These are phyloP conservation scores for Caerostris darwini DNA, from an alignment of 1,140 invertebrate species.

Conservation along the genomic window DNA sequence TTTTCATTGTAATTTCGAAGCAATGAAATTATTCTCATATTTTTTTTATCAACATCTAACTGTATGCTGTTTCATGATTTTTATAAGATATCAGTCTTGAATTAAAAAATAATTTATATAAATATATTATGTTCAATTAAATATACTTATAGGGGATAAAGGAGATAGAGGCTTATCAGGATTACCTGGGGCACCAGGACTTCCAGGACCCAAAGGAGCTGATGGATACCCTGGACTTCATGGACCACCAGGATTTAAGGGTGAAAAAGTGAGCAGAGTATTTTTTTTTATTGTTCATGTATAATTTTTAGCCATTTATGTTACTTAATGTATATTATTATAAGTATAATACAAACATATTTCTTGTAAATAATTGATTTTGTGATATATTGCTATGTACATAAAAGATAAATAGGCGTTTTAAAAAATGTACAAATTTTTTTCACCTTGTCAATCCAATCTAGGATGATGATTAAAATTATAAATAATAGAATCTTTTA, in stretches of 20 bases:
- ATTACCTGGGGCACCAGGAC: slow-evolving; percentile 65
- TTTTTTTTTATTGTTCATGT: not conserved
- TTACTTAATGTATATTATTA: too few species aligned
- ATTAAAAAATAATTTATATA: not conserved
- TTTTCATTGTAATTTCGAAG: too few species aligned
- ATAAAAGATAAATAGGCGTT: too few species aligned
- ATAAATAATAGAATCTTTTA: too few species aligned
- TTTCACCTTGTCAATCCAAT: too few species aligned
- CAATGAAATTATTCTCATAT: too few species aligned
- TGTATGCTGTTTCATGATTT: not conserved
- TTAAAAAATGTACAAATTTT: too few species aligned
- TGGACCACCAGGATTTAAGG: slow-evolving; percentile 88
- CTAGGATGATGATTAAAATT: too few species aligned
- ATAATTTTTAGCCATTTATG: too few species aligned
- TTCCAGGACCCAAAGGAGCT: slow-evolving; percentile 61
- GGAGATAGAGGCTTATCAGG: slow-evolving; percentile 66
- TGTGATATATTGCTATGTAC: too few species aligned
- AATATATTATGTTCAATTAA: not conserved
- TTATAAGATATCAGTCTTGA: not conserved
- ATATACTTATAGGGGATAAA: slow-evolving; percentile 61
- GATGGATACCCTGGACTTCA: slow-evolving; percentile 81
- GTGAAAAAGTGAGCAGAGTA: slow-evolving; percentile 84
- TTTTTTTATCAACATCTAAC: not conserved
- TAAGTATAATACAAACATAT: too few species aligned
- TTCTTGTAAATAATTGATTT: too few species aligned